These are phyloP conservation scores for Choreutis nemorana DNA, from an alignment of 2,888 invertebrate species.

Conservation along the genomic window DNA sequence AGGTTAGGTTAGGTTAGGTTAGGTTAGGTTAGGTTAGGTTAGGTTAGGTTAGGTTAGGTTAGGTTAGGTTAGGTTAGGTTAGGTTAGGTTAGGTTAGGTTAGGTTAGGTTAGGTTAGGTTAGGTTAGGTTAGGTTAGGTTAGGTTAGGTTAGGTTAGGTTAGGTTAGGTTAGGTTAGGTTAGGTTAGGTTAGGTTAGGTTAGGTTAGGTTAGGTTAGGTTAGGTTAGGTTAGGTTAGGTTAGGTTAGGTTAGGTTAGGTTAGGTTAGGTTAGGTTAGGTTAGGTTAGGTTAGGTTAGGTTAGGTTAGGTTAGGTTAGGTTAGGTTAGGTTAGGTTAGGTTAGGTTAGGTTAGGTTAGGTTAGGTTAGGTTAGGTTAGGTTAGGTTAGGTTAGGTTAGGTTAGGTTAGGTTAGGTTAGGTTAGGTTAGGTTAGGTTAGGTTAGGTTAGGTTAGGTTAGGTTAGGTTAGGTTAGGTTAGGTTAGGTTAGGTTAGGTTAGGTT, in stretches of 20 bases:
- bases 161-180: slow-evolving; percentile 12
- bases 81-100: slow-evolving; percentile 9
- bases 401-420: slow-evolving; percentile 2
- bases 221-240: slow-evolving; percentile 9
- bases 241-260: too few species aligned
- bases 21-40: slow-evolving; percentile 12
- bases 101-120: slow-evolving; percentile 6
- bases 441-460: neutral
- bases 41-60: slow-evolving; percentile 12
- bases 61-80: slow-evolving; percentile 10
- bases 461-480: slow-evolving; percentile 2
- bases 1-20: slow-evolving; percentile 7
- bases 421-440: slow-evolving; percentile 2
- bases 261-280: slow-evolving; percentile 1
- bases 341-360: slow-evolving; percentile 2
- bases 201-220: slow-evolving; percentile 8
- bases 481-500: slow-evolving; percentile 2
- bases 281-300: slow-evolving; percentile 2
- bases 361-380: too few species aligned
- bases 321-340: slow-evolving; percentile 2
- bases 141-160: slow-evolving; percentile 6
- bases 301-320: slow-evolving; percentile 1
- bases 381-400: slow-evolving; percentile 1
- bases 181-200: slow-evolving; percentile 11
- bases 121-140: slow-evolving; percentile 5